Percentiles rank a stretch among this genome's conserved stretches.
These are phyloP conservation scores for Clivina fossor DNA, from an alignment of 2,888 invertebrate species.

Conservation along the genomic window DNA sequence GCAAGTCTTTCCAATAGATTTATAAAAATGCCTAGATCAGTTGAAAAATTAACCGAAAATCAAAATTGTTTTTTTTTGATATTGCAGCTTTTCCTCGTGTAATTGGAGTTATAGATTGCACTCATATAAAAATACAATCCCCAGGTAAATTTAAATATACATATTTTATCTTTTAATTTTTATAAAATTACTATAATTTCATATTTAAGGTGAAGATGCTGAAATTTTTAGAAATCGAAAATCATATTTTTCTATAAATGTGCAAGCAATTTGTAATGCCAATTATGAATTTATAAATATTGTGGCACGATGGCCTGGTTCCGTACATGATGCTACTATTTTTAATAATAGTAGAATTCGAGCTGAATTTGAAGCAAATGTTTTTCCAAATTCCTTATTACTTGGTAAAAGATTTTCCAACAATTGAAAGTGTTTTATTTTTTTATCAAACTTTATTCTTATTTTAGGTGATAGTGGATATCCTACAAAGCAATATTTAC, in stretches of 20 bases:
- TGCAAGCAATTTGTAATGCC: slow-evolving; percentile 38
- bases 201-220: slow-evolving; percentile 39
- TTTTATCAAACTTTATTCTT: too few relatives aligned
- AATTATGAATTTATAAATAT: slow-evolving; percentile 42
- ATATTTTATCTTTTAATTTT: slow-evolving; percentile 27
- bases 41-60: not conserved
- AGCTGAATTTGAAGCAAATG: slow-evolving; percentile 23
- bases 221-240: slow-evolving; percentile 38
- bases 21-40: slow-evolving; percentile 3
- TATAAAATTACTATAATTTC: too few relatives aligned
- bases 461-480: slow-evolving; percentile 32
- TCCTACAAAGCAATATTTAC: slow-evolving; percentile 20
- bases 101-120: slow-evolving; percentile 9
- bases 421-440: too few relatives aligned
- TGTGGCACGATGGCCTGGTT: slow-evolving; percentile 35
- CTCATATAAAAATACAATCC: slow-evolving; percentile 12
- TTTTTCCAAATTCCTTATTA: slow-evolving; percentile 24
- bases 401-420: too few relatives aligned
- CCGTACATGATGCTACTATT: slow-evolving; percentile 42
- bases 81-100: slow-evolving; percentile 4
- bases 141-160: not conserved
- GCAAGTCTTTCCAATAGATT: not conserved
- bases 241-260: slow-evolving; percentile 39
- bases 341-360: slow-evolving; percentile 38
- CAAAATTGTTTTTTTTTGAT: slow-evolving; percentile 13